phyloP scores from a whole-genome alignment of 2,797 vertebrate genomes.

The Megaceryle alcyon region DNA sequence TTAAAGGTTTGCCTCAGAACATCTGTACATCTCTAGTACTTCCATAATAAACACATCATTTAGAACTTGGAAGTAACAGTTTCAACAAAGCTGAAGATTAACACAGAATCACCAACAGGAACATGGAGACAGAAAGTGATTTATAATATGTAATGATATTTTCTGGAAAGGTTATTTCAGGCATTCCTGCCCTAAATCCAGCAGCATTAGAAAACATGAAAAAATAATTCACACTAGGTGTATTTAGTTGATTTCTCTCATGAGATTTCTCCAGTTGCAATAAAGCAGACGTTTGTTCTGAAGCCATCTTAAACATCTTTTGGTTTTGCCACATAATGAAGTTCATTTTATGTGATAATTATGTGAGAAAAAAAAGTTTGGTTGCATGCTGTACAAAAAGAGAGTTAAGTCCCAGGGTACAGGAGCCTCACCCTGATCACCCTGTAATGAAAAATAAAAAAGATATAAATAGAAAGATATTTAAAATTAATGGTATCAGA shows the following conservation, averaged over 20 bases:
- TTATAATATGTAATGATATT: not conserved
- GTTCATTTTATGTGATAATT: accelerated
- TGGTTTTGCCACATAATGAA: not conserved
- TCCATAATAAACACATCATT: not conserved
- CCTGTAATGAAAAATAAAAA: not conserved
- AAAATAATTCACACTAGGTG: not conserved
- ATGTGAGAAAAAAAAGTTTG: not conserved
- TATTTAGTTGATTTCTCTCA: not conserved
- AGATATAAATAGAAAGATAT: not conserved
- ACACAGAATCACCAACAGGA: not conserved
- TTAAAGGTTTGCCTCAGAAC: not conserved
- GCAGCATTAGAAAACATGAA: not conserved
- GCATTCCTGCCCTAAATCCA: not conserved
- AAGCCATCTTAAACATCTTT: not conserved
- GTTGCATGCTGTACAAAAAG: not conserved
- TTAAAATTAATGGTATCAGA: not conserved
- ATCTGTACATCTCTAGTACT: not conserved
- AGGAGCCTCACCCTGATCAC: not conserved
- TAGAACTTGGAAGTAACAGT: not conserved
- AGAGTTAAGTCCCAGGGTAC: not conserved
- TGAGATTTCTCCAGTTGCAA: not conserved
- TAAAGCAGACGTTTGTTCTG: not conserved
- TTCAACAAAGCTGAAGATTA: not conserved
- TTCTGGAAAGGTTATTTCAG: not conserved
- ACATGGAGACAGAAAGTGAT: not conserved